phyloP scores from a whole-genome alignment of 2,888 invertebrate species.

The Rambutsinella grinnellia region DNA sequence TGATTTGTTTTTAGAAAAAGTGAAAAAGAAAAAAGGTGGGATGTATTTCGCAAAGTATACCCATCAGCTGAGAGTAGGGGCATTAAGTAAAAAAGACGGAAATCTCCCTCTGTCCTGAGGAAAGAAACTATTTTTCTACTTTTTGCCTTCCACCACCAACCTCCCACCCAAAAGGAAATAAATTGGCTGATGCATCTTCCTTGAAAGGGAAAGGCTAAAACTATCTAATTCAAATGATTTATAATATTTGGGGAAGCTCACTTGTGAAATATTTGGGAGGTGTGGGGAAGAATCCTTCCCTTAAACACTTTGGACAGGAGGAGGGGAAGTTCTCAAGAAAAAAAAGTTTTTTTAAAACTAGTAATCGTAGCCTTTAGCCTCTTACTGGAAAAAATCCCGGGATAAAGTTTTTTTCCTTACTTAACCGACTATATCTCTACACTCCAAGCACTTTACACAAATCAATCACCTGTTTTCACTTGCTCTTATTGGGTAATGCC shows the following conservation, averaged over 20 bases:
- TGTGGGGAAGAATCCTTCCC: not conserved
- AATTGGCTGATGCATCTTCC: not conserved
- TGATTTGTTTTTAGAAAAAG: not conserved
- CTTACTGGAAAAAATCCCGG: not conserved
- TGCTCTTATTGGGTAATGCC: too few relatives aligned
- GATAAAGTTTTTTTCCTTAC: not conserved
- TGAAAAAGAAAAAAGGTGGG: too few relatives aligned
- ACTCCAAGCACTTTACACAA: not conserved
- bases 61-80: not conserved
- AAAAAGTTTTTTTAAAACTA: not conserved
- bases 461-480: conserved; percentile 16
- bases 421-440: not conserved
- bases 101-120: not conserved
- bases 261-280: not conserved
- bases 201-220: too few relatives aligned
- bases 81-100: not conserved
- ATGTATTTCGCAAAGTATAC: not conserved
- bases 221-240: not conserved
- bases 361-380: not conserved
- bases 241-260: not conserved
- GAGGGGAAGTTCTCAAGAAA: not conserved
- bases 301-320: not conserved
- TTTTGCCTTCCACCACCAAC: not conserved
- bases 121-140: not conserved
- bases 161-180: not conserved